Evolutionary conservation across 2,113 vertebrate genomes (phyloP).

Genomic region (Atlantisia rogersi): DNA sequence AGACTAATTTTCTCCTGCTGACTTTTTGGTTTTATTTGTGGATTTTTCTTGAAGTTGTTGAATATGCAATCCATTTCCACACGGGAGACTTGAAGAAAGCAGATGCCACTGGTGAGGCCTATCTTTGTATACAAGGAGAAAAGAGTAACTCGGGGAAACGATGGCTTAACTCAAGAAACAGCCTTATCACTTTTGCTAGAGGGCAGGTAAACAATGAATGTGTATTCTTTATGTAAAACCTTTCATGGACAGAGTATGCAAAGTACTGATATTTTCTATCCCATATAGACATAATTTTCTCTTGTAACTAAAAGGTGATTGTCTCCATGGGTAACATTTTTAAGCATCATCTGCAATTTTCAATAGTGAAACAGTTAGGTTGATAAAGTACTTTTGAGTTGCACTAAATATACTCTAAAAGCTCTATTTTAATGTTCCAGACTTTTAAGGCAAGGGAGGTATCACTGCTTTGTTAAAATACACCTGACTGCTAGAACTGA

Average conservation of each 20-base stretch:
- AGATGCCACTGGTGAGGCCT: slow-evolving; percentile 43
- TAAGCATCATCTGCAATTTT: background rate
- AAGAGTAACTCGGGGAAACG: slow-evolving; percentile 45
- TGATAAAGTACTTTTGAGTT: background rate
- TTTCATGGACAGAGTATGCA: background rate
- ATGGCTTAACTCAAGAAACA: slow-evolving; percentile 39
- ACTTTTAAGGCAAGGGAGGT: background rate
- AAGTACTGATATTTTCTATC: background rate
- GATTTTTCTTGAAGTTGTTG: slow-evolving; percentile 52
- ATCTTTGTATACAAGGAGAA: slow-evolving; percentile 60
- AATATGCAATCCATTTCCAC: slow-evolving; percentile 65
- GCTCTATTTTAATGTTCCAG: background rate
- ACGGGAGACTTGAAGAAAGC: slow-evolving; percentile 63
- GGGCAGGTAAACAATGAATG: slow-evolving; percentile 57
- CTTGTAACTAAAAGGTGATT: background rate
- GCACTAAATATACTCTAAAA: background rate
- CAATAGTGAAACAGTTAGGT: background rate
- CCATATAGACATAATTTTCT: background rate
- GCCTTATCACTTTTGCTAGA: slow-evolving; percentile 45
- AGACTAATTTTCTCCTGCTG: background rate
- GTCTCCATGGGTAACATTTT: background rate
- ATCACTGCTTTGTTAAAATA: background rate
- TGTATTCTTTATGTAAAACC: background rate
- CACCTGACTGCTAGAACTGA: background rate
- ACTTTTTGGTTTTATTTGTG: background rate